phyloP scores from a whole-genome alignment of 2,888 invertebrate genomes.

The Itoplectis maculator region DNA sequence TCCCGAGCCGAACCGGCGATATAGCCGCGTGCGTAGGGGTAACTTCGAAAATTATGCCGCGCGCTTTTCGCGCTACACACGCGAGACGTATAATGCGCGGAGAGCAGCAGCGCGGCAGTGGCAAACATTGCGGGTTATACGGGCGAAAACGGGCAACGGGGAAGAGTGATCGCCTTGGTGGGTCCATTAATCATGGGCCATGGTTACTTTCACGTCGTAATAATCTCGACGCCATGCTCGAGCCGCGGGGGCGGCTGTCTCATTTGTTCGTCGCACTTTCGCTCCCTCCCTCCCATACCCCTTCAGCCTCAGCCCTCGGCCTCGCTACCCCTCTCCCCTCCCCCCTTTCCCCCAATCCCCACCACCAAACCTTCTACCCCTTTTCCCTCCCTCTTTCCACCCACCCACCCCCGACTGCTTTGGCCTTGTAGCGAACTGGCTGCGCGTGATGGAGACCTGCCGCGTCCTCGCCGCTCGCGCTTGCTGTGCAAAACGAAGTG shows the following conservation, averaged over 20 bases:
- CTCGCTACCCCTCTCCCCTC: too few species aligned
- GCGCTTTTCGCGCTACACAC: constrained; percentile 23
- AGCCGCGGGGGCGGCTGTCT: constrained; percentile 54
- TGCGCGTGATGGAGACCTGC: constrained; percentile 6
- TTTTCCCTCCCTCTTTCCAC: too few species aligned
- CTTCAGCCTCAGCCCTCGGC: too few species aligned
- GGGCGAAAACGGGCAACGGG: constrained; percentile 32
- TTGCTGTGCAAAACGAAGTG: background rate
- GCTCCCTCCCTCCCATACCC: constrained; percentile 14
- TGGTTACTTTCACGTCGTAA: constrained; percentile 76
- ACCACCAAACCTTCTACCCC: too few species aligned
- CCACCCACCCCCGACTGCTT: too few species aligned
- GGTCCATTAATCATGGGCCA: constrained; percentile 78
- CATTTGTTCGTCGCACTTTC: constrained; percentile 57
- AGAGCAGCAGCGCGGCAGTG: constrained; percentile 30
- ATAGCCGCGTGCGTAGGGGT: constrained; percentile 12
- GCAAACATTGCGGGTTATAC: constrained; percentile 48
- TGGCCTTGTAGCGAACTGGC: background rate
- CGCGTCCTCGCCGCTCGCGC: constrained; percentile 9
- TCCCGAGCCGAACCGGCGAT: background rate
- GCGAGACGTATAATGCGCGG: background rate
- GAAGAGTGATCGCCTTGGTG: constrained; percentile 69
- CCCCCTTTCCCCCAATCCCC: too few species aligned
- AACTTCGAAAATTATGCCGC: constrained; percentile 55
- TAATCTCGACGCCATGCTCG: constrained; percentile 72